Percentiles rank a stretch among this genome's conserved stretches.
Evolutionary conservation across 2,797 vertebrate species (phyloP).

Genomic region (Ceyx erithaca): DNA sequence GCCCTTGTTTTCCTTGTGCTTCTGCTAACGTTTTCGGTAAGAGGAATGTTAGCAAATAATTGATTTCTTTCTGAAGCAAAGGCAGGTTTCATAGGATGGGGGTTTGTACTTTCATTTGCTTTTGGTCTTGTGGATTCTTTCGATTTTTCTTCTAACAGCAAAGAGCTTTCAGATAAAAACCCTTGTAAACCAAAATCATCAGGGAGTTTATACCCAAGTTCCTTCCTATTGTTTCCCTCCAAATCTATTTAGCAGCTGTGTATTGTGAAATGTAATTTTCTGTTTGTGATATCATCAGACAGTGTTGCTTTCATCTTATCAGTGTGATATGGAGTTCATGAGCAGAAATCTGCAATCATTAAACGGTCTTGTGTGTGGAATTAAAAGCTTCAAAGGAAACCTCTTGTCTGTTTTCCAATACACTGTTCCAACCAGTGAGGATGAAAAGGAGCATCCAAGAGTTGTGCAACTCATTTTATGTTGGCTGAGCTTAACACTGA

Average conservation of each 20-base stretch:
- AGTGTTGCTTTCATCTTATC: neutral
- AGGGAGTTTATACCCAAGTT: neutral
- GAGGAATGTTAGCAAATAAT: too few relatives aligned
- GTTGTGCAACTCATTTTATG: neutral
- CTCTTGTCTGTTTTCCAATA: neutral
- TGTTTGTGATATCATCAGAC: neutral
- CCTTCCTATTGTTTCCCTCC: neutral
- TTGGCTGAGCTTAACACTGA: neutral
- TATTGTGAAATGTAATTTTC: neutral
- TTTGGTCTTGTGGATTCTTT: neutral
- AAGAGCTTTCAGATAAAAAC: neutral
- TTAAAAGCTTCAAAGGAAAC: neutral
- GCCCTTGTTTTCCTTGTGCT: neutral
- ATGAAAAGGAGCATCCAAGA: neutral
- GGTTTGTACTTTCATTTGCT: neutral
- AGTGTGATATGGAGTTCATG: neutral
- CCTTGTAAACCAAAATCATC: neutral
- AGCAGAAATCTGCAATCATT: neutral
- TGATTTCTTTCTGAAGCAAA: too few relatives aligned
- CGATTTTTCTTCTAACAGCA: neutral
- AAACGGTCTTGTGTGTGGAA: neutral
- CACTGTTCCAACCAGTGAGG: neutral
- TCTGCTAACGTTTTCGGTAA: accelerated
- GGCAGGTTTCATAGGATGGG: too few relatives aligned
- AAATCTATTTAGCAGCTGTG: neutral